These are phyloP conservation scores for Azemiops feae DNA, from an alignment of 2,113 vertebrate genomes.

Conservation along the genomic window DNA sequence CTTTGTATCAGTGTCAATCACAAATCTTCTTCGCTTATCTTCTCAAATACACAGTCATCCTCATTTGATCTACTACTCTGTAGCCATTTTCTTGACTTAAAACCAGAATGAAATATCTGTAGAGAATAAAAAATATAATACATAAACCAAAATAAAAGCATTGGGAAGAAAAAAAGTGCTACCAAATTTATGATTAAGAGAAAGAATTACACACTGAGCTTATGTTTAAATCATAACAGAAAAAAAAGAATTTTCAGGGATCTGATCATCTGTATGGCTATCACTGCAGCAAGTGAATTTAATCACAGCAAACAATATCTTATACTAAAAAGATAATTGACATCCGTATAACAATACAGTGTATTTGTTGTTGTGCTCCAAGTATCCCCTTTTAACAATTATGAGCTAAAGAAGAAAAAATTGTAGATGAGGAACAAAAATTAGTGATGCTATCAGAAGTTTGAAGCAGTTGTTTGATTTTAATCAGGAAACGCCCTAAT, in stretches of 20 bases:
- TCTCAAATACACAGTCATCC: slow-evolving; percentile 25
- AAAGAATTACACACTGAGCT: background rate
- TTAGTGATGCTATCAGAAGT: background rate
- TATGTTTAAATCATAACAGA: background rate
- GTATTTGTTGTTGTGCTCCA: background rate
- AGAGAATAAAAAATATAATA: background rate
- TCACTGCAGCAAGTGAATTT: background rate
- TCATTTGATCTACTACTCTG: background rate
- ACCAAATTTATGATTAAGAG: background rate
- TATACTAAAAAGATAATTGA: background rate
- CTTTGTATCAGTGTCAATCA: background rate
- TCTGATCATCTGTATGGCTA: background rate
- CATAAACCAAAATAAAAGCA: background rate
- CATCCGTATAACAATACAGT: background rate
- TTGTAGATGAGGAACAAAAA: background rate
- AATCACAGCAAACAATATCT: background rate
- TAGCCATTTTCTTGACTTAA: background rate
- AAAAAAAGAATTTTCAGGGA: background rate
- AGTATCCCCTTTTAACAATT: background rate
- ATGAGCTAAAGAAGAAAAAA: background rate
- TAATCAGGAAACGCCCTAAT: background rate
- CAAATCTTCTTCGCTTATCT: slow-evolving; percentile 29
- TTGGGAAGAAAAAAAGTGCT: background rate
- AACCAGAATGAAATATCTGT: slow-evolving; percentile 25
- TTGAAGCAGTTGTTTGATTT: background rate